Percentiles rank a stretch among this genome's conserved stretches.
These are phyloP conservation scores for Noctuana brunneofusca DNA, from an alignment of 2,888 invertebrate genomes.

Conservation along the genomic window DNA sequence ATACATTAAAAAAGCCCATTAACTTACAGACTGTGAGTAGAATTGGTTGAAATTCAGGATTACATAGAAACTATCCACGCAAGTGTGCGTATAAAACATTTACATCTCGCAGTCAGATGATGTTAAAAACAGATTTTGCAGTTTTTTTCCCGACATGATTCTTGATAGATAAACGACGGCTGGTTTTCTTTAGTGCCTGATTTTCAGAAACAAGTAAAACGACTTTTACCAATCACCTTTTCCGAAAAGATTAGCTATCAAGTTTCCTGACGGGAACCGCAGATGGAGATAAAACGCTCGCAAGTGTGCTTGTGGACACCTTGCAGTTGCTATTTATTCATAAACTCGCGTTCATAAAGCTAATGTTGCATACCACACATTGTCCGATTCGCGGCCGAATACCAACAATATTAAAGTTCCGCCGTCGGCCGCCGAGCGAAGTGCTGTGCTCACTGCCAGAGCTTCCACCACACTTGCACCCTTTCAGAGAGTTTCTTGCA, in stretches of 20 bases:
- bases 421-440: slow-evolving; percentile 34
- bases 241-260: slow-evolving; percentile 6
- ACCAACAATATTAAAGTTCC: slow-evolving; percentile 55
- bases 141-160: slow-evolving; percentile 20
- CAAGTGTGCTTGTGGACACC: slow-evolving; percentile 14
- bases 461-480: slow-evolving; percentile 94
- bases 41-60: slow-evolving; percentile 28
- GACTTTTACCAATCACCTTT: background rate
- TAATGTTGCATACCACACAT: slow-evolving; percentile 30
- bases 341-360: slow-evolving; percentile 24
- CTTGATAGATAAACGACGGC: background rate
- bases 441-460: slow-evolving; percentile 83
- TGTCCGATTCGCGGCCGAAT: slow-evolving; percentile 25
- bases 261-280: slow-evolving; percentile 21
- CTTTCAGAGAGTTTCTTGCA: slow-evolving; percentile 95
- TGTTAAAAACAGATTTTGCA: slow-evolving; percentile 5
- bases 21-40: slow-evolving; percentile 34
- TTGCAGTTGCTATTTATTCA: slow-evolving; percentile 12
- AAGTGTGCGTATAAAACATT: slow-evolving; percentile 18
- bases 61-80: slow-evolving; percentile 26
- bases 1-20: slow-evolving; percentile 32
- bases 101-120: slow-evolving; percentile 11
- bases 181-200: background rate
- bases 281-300: slow-evolving; percentile 7
- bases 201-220: background rate